Conservation (phyloP, 2,113 vertebrate species). For the Fukomys damarensis region DNA sequence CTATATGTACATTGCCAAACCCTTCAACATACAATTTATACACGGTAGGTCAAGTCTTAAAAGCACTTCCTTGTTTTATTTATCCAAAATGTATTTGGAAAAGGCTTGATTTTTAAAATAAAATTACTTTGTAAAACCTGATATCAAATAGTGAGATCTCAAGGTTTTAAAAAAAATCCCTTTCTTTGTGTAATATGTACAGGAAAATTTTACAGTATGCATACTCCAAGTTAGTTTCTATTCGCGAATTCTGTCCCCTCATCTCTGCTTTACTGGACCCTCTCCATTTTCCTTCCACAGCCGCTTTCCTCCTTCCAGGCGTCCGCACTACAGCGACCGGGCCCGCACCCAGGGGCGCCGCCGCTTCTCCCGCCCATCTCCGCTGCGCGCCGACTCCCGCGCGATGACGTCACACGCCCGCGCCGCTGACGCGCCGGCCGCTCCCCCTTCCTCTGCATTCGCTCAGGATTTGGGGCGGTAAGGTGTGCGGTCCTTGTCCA, state of each 20-base stretch:
- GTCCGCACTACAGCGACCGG: rapidly evolving
- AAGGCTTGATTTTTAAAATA: slow-evolving; percentile 12
- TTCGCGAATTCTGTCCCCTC: background rate
- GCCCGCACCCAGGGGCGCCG: rapidly evolving
- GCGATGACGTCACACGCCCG: slow-evolving; percentile 66
- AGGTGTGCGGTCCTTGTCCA: rapidly evolving
- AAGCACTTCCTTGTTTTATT: background rate
- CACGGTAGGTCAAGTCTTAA: background rate
- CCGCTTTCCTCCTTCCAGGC: background rate
- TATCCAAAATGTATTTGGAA: background rate
- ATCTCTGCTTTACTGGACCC: too few relatives aligned
- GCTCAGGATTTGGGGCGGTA: rapidly evolving
- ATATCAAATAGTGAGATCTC: background rate
- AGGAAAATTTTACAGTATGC: background rate
- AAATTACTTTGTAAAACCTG: slow-evolving; percentile 5
- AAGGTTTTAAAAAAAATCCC: background rate
- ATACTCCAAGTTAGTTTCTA: background rate
- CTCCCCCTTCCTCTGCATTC: background rate
- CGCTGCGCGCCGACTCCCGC: background rate
- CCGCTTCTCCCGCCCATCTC: background rate
- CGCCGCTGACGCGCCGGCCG: slow-evolving; percentile 37
- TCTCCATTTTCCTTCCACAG: rapidly evolving
- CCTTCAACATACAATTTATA: background rate
- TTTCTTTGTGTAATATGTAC: background rate
- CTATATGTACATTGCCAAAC: background rate